Percentiles rank a stretch among this genome's conserved stretches.
Evolutionary conservation across 2,888 invertebrate genomes (phyloP).

Genomic region (Periphyllus acericola): DNA sequence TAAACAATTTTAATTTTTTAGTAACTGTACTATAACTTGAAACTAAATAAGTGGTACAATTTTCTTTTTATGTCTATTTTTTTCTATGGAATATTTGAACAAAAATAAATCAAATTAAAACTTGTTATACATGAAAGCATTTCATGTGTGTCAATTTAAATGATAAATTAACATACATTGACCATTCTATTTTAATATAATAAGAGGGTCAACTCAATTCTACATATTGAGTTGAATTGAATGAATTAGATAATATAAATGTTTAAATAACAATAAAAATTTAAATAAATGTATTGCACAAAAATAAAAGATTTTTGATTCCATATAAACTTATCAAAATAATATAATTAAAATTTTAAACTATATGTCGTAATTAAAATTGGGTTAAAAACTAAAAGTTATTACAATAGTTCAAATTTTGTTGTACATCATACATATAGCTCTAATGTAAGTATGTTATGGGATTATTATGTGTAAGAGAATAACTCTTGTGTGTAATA

Average conservation of each 20-base stretch:
- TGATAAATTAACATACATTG: neutral
- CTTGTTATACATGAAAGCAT: neutral
- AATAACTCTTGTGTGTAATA: conserved; percentile 3
- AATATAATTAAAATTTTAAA: no score
- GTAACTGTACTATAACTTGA: neutral
- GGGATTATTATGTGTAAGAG: neutral
- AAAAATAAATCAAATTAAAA: neutral
- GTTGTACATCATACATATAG: neutral
- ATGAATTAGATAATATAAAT: no score
- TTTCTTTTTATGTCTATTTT: neutral
- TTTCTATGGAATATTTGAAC: neutral
- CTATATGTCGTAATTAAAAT: neutral
- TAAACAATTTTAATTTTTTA: neutral
- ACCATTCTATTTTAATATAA: conserved; percentile 3
- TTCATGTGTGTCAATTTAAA: neutral
- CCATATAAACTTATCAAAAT: neutral
- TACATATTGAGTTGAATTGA: neutral
- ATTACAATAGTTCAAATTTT: neutral
- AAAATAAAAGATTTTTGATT: neutral
- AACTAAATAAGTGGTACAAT: neutral
- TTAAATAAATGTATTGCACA: neutral
- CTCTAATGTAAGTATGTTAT: neutral
- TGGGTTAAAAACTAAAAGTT: neutral
- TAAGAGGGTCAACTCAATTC: neutral
- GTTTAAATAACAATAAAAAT: no score